Conservation (phyloP, 2,888 invertebrate genomes). For the Aspidiotus destructor region DNA sequence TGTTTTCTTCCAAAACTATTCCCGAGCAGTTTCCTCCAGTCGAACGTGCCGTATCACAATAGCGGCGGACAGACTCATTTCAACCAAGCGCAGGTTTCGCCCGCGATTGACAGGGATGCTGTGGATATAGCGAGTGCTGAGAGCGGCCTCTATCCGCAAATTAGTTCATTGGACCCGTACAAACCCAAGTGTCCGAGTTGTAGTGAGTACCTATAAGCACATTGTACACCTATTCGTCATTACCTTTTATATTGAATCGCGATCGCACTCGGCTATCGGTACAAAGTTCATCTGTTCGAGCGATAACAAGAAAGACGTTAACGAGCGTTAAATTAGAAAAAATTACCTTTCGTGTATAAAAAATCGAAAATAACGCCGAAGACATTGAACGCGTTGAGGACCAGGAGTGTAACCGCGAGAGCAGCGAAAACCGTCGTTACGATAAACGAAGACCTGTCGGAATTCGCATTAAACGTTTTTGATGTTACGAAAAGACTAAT, state of each 20-base stretch:
- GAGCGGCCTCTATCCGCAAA: not conserved
- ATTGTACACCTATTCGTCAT: no score
- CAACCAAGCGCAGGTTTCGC: not conserved
- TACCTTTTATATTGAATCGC: no score
- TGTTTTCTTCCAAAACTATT: slow-evolving; percentile 18
- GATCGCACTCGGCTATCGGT: no score
- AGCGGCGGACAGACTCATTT: slow-evolving; percentile 9
- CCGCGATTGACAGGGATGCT: not conserved
- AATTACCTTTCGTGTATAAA: not conserved
- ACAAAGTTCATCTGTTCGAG: no score
- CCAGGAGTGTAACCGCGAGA: not conserved
- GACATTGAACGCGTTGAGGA: not conserved
- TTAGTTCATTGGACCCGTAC: not conserved
- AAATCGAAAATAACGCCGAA: not conserved
- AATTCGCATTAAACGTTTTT: slow-evolving; percentile 8
- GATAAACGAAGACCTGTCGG: slow-evolving; percentile 7
- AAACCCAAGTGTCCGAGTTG: slow-evolving; percentile 13
- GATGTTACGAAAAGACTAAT: slow-evolving; percentile 1
- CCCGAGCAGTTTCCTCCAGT: slow-evolving; percentile 12
- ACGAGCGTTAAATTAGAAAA: no score
- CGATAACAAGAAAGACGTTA: no score
- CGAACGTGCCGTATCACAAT: slow-evolving; percentile 18
- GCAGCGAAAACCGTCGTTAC: not conserved
- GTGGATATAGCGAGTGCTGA: not conserved
- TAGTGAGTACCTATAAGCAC: not conserved